Conservation (phyloP, 1,140 invertebrate species). For the Leptonema lineaticorne region DNA sequence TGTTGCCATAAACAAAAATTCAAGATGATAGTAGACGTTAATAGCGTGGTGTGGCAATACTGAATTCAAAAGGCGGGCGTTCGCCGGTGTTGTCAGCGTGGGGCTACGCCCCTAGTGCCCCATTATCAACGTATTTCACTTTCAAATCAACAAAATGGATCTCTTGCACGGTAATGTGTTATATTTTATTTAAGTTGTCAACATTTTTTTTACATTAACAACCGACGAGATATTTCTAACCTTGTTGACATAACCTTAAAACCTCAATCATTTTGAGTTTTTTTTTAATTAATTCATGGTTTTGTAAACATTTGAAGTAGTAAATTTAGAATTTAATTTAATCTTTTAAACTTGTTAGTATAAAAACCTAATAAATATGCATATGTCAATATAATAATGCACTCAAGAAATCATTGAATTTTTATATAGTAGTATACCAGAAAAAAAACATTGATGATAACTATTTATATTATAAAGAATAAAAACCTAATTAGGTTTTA, state of each 20-base stretch:
- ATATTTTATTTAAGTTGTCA: not conserved
- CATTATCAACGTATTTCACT: not conserved
- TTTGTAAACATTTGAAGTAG: too few species aligned
- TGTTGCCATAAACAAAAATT: not conserved
- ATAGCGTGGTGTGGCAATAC: not conserved
- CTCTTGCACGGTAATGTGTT: not conserved
- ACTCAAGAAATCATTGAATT: not conserved
- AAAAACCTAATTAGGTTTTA: not conserved
- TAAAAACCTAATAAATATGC: not conserved
- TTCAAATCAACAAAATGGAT: not conserved
- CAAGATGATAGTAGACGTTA: not conserved
- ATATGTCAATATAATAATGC: not conserved
- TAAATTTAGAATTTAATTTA: too few species aligned
- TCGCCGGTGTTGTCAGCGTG: not conserved
- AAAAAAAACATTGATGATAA: not conserved
- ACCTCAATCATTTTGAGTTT: not conserved
- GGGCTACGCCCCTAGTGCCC: not conserved
- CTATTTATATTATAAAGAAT: not conserved
- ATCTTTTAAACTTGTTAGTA: too few species aligned
- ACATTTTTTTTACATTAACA: not conserved
- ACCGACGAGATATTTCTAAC: not conserved
- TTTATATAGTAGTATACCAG: not conserved
- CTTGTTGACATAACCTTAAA: not conserved
- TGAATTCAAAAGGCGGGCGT: not conserved
- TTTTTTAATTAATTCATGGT: too few species aligned